Evolutionary conservation across 1,140 invertebrate genomes (phyloP), one percentile per base, ranked within the genome.

Genomic region (Cephus cinctus): DNA sequence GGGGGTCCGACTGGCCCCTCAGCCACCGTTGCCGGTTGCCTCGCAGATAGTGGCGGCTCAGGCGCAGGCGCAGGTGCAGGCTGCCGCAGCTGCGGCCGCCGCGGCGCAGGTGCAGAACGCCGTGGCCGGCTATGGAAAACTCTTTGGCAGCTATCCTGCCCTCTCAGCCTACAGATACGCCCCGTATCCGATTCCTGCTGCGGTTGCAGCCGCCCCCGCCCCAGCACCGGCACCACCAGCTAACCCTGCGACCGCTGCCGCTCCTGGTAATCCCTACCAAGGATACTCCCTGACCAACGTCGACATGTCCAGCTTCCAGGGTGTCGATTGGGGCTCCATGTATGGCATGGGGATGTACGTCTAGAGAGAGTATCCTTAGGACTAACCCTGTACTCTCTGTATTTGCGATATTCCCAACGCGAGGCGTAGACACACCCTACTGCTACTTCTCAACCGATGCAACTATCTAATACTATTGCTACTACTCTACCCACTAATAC

Each of bases 331-430:
- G 90, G 83, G 86, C 56, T 86, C 87, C 59, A 89, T 92, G 87
- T 92, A 92, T 72, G 89, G 89, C 56, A 88, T 92, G 80, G 89
- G 89, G 63, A 92, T 92, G 89, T 92, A 92, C 77, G 88, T 90
- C 66, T 91, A 86, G 80, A 76, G 42, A n/a, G n/a, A n/a, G n/a
- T n/a, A n/a, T n/a, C n/a, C n/a, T n/a, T n/a, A n/a, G n/a, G n/a
- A n/a, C n/a, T n/a, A n/a, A n/a, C n/a, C n/a, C n/a, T n/a, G n/a
- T n/a, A n/a, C n/a, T n/a, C n/a, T n/a, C 20, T 35, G 21, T 9
- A 34, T 42, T 41, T 12, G 23, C 25, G 30, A 32, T 4, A 36
- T 5, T 40, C 36, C n/a, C 9, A 30, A 30, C 27, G 27, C 27
- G 27, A 4, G 27, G 27, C 9, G 12, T 12, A 12, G 9, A 12